Conservation (phyloP, 2,888 invertebrate genomes). For the Latheticus oryzae region DNA sequence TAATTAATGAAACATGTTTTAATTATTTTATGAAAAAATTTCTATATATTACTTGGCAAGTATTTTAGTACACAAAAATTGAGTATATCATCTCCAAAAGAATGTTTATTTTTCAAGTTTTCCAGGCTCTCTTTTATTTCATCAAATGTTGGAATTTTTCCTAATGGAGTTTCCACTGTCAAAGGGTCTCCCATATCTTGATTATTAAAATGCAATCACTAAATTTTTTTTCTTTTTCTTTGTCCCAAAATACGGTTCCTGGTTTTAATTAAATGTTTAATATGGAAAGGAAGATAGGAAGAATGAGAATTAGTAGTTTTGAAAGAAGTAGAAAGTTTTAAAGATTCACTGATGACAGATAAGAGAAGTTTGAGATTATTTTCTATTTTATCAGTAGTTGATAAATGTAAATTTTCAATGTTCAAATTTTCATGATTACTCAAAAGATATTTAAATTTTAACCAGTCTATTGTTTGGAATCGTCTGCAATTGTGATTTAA, state of each 20-base stretch:
- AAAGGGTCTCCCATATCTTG: too few species aligned
- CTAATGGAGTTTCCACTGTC: not conserved
- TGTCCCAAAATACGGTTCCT: too few species aligned
- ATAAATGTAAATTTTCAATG: too few species aligned
- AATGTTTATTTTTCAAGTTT: not conserved
- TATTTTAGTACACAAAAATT: not conserved
- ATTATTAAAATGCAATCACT: too few species aligned
- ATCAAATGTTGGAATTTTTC: not conserved
- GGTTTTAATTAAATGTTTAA: not conserved
- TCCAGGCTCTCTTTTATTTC: not conserved
- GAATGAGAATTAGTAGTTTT: too few species aligned
- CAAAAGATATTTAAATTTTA: not conserved
- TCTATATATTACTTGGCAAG: not conserved
- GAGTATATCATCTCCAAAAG: not conserved
- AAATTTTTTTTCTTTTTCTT: too few species aligned
- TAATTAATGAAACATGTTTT: not conserved
- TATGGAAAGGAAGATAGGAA: too few species aligned
- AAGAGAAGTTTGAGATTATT: too few species aligned
- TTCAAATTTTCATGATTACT: not conserved
- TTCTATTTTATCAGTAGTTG: too few species aligned
- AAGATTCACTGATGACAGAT: too few species aligned
- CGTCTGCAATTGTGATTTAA: not conserved
- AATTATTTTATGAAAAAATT: not conserved
- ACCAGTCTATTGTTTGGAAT: conserved; percentile 1
- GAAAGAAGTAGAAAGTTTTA: not conserved